Base-by-base conservation (phyloP, 2,113 vertebrate genomes). In the Chaenogobius annularis region DNA sequence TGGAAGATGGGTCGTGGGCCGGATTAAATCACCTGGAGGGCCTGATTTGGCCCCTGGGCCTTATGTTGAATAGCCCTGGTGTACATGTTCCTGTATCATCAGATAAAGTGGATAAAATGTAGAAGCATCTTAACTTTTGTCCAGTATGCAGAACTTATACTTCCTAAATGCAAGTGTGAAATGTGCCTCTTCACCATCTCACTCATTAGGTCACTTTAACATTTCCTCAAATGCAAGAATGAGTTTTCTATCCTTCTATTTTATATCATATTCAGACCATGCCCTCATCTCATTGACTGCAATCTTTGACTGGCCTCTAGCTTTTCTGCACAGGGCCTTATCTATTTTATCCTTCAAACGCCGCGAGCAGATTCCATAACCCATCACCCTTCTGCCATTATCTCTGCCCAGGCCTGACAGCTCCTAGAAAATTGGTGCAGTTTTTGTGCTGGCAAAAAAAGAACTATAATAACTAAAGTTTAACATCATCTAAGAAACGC, bases 301-400 rank as follows among this genome's bases (percentile, higher is more conserved):
- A 66, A 67, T 75, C 68, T 73, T 66, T 70, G 43, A 54, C 58
- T 55, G 0, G 78, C 69, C 77, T 70, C 12, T 15, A 69, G 73
- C 79, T 66, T 72, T 50, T 76, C 61, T 62, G 23, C 58, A 62
- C 46, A 17, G 67, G 50, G 48, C 59, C 9, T 80, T 75, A 82
- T 87, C 82, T 73, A 69, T 74, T 81, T 23, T 72, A 77, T 72
- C 71, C 69, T 78, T 20, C 46, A 61, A 66, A 58, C 3, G 17
- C 82, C 85, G 58, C 67, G 12, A 82, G 76, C 81, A 12, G 72
- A 83, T 79, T 73, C 75, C 71, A 74, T 12, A 23, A 68, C 69
- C 75, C 12, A 54, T 75, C 70, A 80, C 15, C 13, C 44, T 54
- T 50, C 73, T 72, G 70, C 80, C 82, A 78, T 85, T 75, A 62